Percentiles rank a stretch among this genome's conserved stretches.
These are phyloP conservation scores for Agrypnia vestita DNA, from an alignment of 1,140 invertebrate genomes.

Conservation along the genomic window DNA sequence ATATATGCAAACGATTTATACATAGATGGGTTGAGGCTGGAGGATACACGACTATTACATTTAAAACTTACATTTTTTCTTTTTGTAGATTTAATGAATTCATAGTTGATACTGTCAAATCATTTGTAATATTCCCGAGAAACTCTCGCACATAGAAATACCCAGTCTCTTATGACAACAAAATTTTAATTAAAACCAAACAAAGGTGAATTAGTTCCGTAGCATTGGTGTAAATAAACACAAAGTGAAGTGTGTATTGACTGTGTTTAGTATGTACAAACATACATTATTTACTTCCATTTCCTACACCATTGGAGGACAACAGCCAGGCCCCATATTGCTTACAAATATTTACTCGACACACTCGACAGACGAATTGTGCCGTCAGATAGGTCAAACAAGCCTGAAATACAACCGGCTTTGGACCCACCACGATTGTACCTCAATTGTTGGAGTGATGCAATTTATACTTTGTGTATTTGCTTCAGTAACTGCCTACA, in stretches of 20 bases:
- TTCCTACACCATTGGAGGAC: constrained; percentile 31
- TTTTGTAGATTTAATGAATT: too few species aligned
- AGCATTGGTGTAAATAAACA: constrained; percentile 26
- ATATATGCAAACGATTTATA: neutral
- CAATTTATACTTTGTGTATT: neutral
- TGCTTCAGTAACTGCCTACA: neutral
- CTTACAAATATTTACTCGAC: constrained; percentile 57
- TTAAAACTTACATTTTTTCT: too few species aligned
- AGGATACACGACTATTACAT: too few species aligned
- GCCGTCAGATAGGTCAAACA: constrained; percentile 52
- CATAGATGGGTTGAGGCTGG: too few species aligned
- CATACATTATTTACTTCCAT: constrained; percentile 41
- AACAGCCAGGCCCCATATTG: constrained; percentile 39
- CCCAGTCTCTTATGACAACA: neutral
- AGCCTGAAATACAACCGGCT: constrained; percentile 40
- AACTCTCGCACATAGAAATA: too few species aligned
- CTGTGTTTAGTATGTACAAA: constrained; percentile 37
- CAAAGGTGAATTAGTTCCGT: constrained; percentile 12
- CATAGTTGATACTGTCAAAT: too few species aligned
- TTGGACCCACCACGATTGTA: neutral
- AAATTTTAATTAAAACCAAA: constrained; percentile 39
- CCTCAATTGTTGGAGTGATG: neutral
- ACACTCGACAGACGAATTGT: constrained; percentile 46
- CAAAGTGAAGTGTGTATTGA: constrained; percentile 30
- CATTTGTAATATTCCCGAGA: too few species aligned